A percentile compares a stretch with the other conserved stretches of the same genome.
Evolutionary conservation across 2,797 vertebrate genomes (phyloP).

Genomic region (Sphenodon punctatus): DNA sequence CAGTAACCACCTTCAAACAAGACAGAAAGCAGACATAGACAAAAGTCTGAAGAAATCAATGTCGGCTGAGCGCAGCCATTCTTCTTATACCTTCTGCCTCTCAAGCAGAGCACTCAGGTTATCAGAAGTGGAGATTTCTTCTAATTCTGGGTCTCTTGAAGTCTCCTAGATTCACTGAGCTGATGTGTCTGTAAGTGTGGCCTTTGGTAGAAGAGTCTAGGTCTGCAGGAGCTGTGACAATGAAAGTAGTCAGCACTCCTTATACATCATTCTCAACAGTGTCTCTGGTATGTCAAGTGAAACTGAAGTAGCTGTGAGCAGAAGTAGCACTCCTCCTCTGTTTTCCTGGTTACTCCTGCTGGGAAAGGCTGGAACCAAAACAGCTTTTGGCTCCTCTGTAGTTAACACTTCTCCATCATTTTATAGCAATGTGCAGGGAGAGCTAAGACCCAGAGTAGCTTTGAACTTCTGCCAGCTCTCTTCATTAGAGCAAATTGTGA

Average conservation of each 20-base stretch:
- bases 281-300: constrained; percentile 28
- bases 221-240: constrained; percentile 18
- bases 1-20: constrained; percentile 77
- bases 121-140: constrained; percentile 59
- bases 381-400: constrained; percentile 60
- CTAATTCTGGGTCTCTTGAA: constrained; percentile 54
- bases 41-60: constrained; percentile 79
- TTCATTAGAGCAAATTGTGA: constrained; percentile 62
- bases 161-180: constrained; percentile 44
- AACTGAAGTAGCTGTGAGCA: constrained; percentile 34
- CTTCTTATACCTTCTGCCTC: constrained; percentile 71
- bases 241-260: not conserved
- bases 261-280: accelerated
- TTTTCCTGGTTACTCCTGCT: constrained; percentile 57
- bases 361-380: constrained; percentile 57
- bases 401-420: constrained; percentile 58
- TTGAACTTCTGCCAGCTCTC: constrained; percentile 54
- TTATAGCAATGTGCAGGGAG: constrained; percentile 58
- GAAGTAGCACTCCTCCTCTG: constrained; percentile 47
- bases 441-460: constrained; percentile 51
- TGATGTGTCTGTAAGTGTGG: not conserved
- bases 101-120: constrained; percentile 57
- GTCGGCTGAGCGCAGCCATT: constrained; percentile 64
- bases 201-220: not conserved
- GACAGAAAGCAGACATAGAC: constrained; percentile 80